Evolutionary conservation across 2,797 vertebrate genomes (phyloP), one percentile per base, ranked within the genome.

Genomic region (Mareca penelope): DNA sequence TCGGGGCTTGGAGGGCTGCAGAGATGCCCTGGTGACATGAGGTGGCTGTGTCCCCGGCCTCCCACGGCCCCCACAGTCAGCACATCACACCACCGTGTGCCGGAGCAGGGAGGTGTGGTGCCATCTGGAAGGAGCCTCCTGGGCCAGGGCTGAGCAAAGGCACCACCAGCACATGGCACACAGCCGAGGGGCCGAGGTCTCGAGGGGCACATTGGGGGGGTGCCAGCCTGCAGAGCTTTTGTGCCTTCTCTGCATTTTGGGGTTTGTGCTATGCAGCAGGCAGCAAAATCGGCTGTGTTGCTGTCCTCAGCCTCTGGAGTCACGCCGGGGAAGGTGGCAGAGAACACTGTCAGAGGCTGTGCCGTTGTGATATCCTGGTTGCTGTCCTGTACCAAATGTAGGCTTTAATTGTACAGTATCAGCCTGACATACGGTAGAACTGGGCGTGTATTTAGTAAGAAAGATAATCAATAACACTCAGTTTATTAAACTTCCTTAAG

Each of bases 331-430:
- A 50, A 19, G 17, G 15, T 2, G 12, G 8, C 7, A 55, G 39
- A 42, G 44, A 50, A 29, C 2, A 10, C 60, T 24, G 23, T 42
- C 35, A 40, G 39, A 40, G 17, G 59, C 57, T 42, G 46, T 42
- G 57, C 16, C 5, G 23, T 39, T 35, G 13, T 1, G 63, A 12
- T 9, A 15, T 6, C 9, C 4, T 19, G 44, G n/a, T 28, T 15
- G 4, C 18, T 17, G 26, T n/a, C 70, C 35, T 4, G 6, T 1
- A 26, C 44, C 40, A 23, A 70, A 15, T 1, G 3, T 3, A 3
- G 29, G 29, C 9, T 72, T 21, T 72, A 29, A 53, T 53, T 29
- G 17, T 4, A 9, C 6, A 4, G 40, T 21, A 22, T 40, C 55
- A 67, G 65, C 4, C 3, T 55, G 48, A 33, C 77, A 15, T 26